These are phyloP conservation scores for Schizothorax lantsangensis DNA, from an alignment of 2,797 vertebrate genomes.

Conservation along the genomic window DNA sequence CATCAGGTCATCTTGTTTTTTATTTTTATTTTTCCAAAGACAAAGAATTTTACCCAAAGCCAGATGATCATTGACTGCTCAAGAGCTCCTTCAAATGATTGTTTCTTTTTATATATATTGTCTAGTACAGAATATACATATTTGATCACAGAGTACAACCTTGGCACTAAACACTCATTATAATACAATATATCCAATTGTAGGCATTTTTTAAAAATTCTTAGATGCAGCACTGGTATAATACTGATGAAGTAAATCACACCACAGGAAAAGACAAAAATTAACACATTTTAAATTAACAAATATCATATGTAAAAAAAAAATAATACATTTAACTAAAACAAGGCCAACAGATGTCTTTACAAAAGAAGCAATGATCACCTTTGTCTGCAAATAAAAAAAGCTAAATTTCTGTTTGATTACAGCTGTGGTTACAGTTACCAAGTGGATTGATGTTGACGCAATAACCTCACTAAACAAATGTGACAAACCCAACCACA, in stretches of 20 bases:
- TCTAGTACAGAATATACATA: conserved; percentile 63
- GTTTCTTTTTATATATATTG: conserved; percentile 18
- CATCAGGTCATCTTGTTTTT: conserved; percentile 27
- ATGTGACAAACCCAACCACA: conserved; percentile 25
- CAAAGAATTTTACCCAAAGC: conserved; percentile 30
- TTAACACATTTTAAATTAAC: not conserved
- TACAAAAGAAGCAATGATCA: conserved; percentile 4
- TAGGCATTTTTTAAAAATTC: not conserved
- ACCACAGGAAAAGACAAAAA: conserved; percentile 38
- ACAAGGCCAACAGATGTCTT: not conserved
- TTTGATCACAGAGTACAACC: conserved; percentile 60
- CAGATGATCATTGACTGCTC: conserved; percentile 28
- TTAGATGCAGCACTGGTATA: conserved; percentile 37
- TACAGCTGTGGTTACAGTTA: not conserved
- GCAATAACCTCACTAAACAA: conserved; percentile 28
- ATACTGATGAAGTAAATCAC: conserved; percentile 27
- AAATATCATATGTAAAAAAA: conserved; percentile 37
- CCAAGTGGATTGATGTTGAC: not conserved
- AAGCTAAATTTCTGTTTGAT: not conserved
- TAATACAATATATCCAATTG: conserved; percentile 58
- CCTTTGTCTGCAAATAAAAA: conserved; percentile 8
- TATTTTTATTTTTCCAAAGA: conserved; percentile 35
- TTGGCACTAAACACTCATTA: conserved; percentile 64
- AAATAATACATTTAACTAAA: not conserved
- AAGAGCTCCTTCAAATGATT: not conserved